Conservation (phyloP, 2,888 invertebrate genomes). For the Yponomeuta malinellus region DNA sequence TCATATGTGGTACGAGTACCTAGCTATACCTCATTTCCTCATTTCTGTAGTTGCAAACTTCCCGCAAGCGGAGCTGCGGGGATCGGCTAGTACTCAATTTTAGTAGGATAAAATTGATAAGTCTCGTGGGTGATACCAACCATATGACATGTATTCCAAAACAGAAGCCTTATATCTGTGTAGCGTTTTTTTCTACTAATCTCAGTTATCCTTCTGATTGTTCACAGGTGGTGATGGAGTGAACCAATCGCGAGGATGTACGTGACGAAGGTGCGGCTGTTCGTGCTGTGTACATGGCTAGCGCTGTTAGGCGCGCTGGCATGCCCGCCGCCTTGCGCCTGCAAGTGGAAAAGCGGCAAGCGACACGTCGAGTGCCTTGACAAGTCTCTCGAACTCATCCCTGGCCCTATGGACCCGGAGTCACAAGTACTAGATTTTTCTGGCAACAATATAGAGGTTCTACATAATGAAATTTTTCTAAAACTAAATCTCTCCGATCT, state of each 20-base stretch:
- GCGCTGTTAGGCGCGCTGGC: conserved; percentile 54
- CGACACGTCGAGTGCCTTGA: conserved; percentile 92
- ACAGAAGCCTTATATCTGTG: too few species aligned
- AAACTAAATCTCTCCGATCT: conserved; percentile 87
- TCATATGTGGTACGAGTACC: too few species aligned
- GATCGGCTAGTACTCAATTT: too few species aligned
- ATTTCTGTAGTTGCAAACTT: too few species aligned
- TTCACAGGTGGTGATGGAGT: neutral
- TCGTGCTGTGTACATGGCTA: conserved; percentile 64
- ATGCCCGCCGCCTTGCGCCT: conserved; percentile 87
- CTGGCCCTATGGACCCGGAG: conserved; percentile 86
- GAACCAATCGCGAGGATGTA: conserved; percentile 51
- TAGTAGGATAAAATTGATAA: too few species aligned
- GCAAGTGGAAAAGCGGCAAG: conserved; percentile 96
- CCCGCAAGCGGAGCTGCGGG: too few species aligned
- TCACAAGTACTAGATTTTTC: conserved; percentile 92
- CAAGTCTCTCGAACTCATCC: conserved; percentile 84
- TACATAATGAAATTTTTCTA: conserved; percentile 87
- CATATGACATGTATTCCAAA: too few species aligned
- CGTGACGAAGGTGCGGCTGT: conserved; percentile 57
- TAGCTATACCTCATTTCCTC: too few species aligned
- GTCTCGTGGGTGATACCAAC: too few species aligned
- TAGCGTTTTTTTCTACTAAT: too few species aligned
- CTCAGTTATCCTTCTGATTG: too few species aligned
- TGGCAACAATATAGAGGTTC: conserved; percentile 86